Base-by-base conservation (phyloP, 1,140 invertebrate species). In the Diachasma alloeum region DNA sequence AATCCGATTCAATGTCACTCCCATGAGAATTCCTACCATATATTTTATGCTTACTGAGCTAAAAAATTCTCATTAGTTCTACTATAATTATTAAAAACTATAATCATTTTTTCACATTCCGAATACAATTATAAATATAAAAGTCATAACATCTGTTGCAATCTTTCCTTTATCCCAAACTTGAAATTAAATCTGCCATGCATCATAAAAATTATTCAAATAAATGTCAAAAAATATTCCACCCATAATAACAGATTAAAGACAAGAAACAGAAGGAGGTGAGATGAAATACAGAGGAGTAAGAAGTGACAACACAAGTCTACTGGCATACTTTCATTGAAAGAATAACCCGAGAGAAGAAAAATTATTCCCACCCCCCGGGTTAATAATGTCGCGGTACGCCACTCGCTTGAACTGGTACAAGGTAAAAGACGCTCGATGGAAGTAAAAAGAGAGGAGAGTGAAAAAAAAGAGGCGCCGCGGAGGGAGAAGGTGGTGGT, bases 391-490 rank as follows among this genome's bases (percentile, higher is more conserved):
- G 66, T 63, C 59, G 59, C 24, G 59, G 59, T 63, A 63, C 59
- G 37, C 59, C 59, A 75, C 63, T 69, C 66, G 66, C 66, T 75
- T 48, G 74, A 69, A 69, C 69, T 75, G 63, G 63, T 26, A 24
- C 59, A 63, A 63, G 22, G 59, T 63, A 63, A 63, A 22, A 63
- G 59, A 63, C 22, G 24, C 19, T 63, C 19, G 48, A 31, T 31
- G 31, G 31, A 31, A 31, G 31, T 42, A 42, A 56, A 17, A 15
- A 22, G 48, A 56, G n/a, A 17, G 48, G 48, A 56, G 6, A 56
- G 48, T 4, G 19, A 15, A 56, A 56, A 31, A 63, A 31, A 19
- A 22, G 48, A 19, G 42, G 31, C 26, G 22, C 24, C 26, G 53
- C 9, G 8, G 73, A 67, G 73, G 63, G 22, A 46, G 73, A 74